Evolutionary conservation across 1,140 invertebrate species (phyloP).

Genomic region (Ceratina japonica): DNA sequence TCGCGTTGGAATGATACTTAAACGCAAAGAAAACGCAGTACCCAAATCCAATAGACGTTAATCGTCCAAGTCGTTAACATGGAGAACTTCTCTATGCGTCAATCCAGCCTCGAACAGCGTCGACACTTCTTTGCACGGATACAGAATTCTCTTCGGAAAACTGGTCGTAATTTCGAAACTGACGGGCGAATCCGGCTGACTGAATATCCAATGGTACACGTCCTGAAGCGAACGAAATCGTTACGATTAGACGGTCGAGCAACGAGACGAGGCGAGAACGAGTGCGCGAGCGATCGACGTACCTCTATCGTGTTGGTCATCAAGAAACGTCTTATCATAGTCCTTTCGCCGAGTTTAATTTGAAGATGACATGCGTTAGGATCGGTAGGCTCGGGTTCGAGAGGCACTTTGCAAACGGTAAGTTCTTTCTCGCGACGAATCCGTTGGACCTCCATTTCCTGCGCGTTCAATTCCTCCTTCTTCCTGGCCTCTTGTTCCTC

Average conservation of each 20-base stretch:
- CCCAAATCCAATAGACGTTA: slow-evolving; percentile 66
- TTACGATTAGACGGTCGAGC: background rate
- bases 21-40: slow-evolving; percentile 53
- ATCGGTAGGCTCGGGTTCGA: slow-evolving; percentile 86
- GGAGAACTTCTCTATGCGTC: slow-evolving; percentile 93
- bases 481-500: slow-evolving; percentile 83
- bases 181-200: slow-evolving; percentile 94
- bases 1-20: slow-evolving; percentile 67
- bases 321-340: slow-evolving; percentile 92
- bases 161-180: slow-evolving; percentile 97
- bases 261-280: no score
- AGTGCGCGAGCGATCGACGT: slow-evolving; percentile 40
- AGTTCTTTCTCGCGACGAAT: slow-evolving; percentile 80
- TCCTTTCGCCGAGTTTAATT: slow-evolving; percentile 92
- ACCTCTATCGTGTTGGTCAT: slow-evolving; percentile 87
- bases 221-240: slow-evolving; percentile 82
- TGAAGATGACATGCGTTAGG: slow-evolving; percentile 89
- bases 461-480: slow-evolving; percentile 78
- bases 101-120: slow-evolving; percentile 90
- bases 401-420: slow-evolving; percentile 85
- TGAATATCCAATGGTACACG: slow-evolving; percentile 96
- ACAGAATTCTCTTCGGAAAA: slow-evolving; percentile 92
- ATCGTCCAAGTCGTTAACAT: slow-evolving; percentile 95
- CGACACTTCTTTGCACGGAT: slow-evolving; percentile 82
- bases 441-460: slow-evolving; percentile 78